Base-by-base conservation (phyloP, 2,797 vertebrate genomes). In the Diplodus sargus region DNA sequence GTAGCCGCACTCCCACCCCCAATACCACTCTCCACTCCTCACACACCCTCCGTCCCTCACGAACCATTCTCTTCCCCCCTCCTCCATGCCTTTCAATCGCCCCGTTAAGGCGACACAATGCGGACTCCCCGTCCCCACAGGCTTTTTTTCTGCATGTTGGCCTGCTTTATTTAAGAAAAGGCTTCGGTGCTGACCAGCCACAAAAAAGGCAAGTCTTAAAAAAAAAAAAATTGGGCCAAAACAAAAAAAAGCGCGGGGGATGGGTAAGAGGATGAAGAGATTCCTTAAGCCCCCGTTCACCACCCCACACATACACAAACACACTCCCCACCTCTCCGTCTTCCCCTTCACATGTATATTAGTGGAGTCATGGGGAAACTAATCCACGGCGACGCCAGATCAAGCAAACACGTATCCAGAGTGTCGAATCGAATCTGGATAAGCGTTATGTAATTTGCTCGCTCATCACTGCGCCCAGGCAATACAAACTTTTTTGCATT, bases 191-290 rank as follows among this genome's bases (percentile, higher is more conserved):
- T 92, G 92, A 93, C 90, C 91, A 82, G 86, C 79, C 92, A 94
- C 90, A 95, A 95, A 92, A 94, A 94, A 93, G 86, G 91, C 92
- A 92, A 91, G 89, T 88, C 88, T 94, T 93, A 85, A 87, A 91
- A 87, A 91, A 94, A 93, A 85, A 87, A 91, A 93, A 93, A 87
- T 81, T 89, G 73, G 86, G 85, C 53, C 86, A 88, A 90, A 90
- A 89, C 62, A 86, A 57, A 81, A 78, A 74, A 81, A 71, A 78
- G 48, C 0, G 49, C 16, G 85, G 84, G 83, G 84, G 85, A 78
- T 85, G 86, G 86, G 82, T 82, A 82, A 79, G 81, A 87, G 85
- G 89, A 90, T 91, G 89, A 86, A 87, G 86, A 91, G 87, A 91
- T 88, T 91, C 79, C 65, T 83, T 77, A 79, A 89, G 62, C 81